Evolutionary conservation across 2,113 vertebrate species (phyloP).

Genomic region (Cottus gobio): DNA sequence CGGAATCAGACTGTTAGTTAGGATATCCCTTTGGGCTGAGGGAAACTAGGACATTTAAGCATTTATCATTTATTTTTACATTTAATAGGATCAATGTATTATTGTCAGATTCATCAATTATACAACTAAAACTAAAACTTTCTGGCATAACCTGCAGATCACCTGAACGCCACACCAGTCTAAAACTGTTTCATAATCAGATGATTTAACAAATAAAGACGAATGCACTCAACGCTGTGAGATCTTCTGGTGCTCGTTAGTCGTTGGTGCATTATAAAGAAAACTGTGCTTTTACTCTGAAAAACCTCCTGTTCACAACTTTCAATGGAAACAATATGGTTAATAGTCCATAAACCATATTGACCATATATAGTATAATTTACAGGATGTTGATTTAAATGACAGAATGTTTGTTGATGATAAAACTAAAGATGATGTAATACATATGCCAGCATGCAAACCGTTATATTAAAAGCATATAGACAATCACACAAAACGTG

Average conservation of each 20-base stretch:
- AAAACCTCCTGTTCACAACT: background rate
- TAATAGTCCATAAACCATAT: too few species aligned
- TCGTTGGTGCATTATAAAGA: background rate
- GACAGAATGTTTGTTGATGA: background rate
- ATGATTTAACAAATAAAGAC: background rate
- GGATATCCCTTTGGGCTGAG: background rate
- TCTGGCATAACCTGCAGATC: background rate
- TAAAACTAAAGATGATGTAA: background rate
- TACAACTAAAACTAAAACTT: too few species aligned
- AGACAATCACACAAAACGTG: background rate
- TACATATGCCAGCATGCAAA: background rate
- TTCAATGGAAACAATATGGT: background rate
- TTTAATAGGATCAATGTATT: background rate
- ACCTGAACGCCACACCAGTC: background rate
- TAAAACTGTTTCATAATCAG: background rate
- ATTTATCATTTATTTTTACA: background rate
- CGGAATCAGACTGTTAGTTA: background rate
- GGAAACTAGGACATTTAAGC: background rate
- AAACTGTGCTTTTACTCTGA: background rate
- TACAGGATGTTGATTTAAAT: background rate
- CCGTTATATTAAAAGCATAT: background rate
- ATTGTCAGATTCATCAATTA: background rate
- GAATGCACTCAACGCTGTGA: background rate
- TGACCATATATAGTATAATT: too few species aligned
- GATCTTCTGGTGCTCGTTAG: background rate